phyloP scores from a whole-genome alignment of 2,888 invertebrate species.

The Diaprepes abbreviatus region DNA sequence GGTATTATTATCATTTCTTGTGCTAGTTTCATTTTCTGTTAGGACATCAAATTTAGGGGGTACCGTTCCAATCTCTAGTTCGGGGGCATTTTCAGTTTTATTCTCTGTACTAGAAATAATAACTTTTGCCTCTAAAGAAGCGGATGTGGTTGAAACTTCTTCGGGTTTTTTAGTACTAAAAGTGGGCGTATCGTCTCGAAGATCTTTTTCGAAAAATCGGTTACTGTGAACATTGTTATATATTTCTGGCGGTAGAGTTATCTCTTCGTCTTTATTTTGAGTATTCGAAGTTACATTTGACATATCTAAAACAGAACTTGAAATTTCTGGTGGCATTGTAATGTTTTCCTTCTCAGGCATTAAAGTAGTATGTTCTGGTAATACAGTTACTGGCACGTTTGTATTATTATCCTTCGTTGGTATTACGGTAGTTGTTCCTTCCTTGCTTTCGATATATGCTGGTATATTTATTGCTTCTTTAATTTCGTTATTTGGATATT shows the following conservation, averaged over 20 bases:
- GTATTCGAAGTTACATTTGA: not conserved
- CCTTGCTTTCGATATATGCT: constrained; percentile 3
- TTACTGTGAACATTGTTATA: constrained; percentile 63
- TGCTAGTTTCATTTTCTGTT: not conserved
- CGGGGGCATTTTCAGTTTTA: not conserved
- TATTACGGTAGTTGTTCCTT: constrained; percentile 16
- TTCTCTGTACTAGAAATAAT: not conserved
- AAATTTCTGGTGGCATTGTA: constrained; percentile 1
- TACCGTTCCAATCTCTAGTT: not conserved
- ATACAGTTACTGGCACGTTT: not conserved
- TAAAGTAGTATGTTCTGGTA: not conserved
- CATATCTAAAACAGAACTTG: not conserved
- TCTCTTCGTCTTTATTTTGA: constrained; percentile 20
- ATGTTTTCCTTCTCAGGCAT: constrained; percentile 24
- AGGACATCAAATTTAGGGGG: not conserved
- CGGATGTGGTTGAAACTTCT: constrained; percentile 13
- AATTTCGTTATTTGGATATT: not conserved
- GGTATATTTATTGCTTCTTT: constrained; percentile 13
- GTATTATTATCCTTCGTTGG: not conserved
- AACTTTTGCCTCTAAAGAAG: not conserved
- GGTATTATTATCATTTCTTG: not conserved
- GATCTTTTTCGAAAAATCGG: constrained; percentile 55
- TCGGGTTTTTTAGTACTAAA: constrained; percentile 5
- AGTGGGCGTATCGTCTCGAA: constrained; percentile 6
- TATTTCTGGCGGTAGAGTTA: constrained; percentile 59